Evolutionary conservation across 2,113 vertebrate species (phyloP), one percentile per base, ranked within the genome.

Genomic region (Terrapene triunguis): DNA sequence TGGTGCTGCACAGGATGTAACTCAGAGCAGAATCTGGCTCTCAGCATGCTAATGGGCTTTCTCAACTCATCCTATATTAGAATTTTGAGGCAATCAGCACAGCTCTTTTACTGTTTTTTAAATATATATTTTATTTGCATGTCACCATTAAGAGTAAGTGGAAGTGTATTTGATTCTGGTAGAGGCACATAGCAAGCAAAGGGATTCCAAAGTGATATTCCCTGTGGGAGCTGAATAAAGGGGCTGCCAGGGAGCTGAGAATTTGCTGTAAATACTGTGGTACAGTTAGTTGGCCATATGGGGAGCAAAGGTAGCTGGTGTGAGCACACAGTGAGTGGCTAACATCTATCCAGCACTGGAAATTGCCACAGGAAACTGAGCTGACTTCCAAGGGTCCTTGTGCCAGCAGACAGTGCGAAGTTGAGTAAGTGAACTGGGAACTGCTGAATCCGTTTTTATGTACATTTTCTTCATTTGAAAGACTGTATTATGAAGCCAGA

Each of bases 381-480:
- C 92, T 97, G 97, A 95, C 93, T 90, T 96, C 12, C 1, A 2
- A 87, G 62, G 3, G 27, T 79, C 69, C 80, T 87, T 12, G 1
- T 97, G 96, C 96, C 97, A 97, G 78, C 91, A 96, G 88, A 94
- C 86, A 89, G 76, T 82, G 65, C 79, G 7, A 83, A 96, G 94
- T 82, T 89, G 86, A 93, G 85, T 50, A 87, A 93, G 86, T 80
- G 47, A 14, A 10, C 91, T 92, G 74, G n/a, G 84, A 96, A 94
- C 2, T 38, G 55, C 90, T 88, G 32, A n/a, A 84, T 95, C 74
- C 2, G 1, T 90, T 97, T 97, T 94, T 91, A 96, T 55, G 47
- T 87, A 79, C 13, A 2, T 94, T 98, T 97, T 97, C 82, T 94
- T 95, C 72, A 96, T 96, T 95, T 94, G 80, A 96, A 96, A 94